A percentile compares a stretch with the other conserved stretches of the same genome.
These are phyloP conservation scores for Hystrix brachyura DNA, from an alignment of 2,113 vertebrate genomes.

Conservation along the genomic window DNA sequence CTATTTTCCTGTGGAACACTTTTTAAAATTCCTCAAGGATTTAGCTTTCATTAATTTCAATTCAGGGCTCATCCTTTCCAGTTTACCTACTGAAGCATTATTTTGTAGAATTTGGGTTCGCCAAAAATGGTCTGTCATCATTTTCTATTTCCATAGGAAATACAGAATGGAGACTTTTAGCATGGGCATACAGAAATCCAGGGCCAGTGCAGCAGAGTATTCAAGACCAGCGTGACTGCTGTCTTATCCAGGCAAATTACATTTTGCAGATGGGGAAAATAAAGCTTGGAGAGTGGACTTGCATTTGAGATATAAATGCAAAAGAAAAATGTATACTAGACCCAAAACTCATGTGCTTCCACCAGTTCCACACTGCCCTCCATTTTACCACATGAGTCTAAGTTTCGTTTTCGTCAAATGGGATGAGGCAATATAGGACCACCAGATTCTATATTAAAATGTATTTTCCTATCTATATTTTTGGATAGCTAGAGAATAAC, in stretches of 20 bases:
- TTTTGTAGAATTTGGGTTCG: neutral
- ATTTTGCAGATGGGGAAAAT: neutral
- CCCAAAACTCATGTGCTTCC: neutral
- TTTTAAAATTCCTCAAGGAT: constrained; percentile 20
- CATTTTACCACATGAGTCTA: neutral
- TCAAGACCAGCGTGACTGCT: neutral
- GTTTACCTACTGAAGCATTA: neutral
- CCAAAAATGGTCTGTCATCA: neutral
- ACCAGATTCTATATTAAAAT: neutral
- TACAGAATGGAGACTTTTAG: neutral
- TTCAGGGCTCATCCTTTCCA: neutral
- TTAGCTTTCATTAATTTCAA: constrained; percentile 45
- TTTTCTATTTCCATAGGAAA: neutral
- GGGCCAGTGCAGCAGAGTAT: neutral
- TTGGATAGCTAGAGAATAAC: neutral
- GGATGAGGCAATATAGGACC: neutral
- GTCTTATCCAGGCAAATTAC: neutral
- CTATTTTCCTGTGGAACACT: constrained; percentile 20
- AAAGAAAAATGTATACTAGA: neutral
- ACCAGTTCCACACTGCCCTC: neutral
- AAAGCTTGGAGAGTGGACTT: neutral
- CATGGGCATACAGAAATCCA: neutral
- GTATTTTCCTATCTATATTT: neutral
- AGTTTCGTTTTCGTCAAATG: constrained; percentile 4
- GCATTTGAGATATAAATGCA: neutral